Conservation (phyloP, 2,113 vertebrate species). For the Epinephelus cyanopodus region DNA sequence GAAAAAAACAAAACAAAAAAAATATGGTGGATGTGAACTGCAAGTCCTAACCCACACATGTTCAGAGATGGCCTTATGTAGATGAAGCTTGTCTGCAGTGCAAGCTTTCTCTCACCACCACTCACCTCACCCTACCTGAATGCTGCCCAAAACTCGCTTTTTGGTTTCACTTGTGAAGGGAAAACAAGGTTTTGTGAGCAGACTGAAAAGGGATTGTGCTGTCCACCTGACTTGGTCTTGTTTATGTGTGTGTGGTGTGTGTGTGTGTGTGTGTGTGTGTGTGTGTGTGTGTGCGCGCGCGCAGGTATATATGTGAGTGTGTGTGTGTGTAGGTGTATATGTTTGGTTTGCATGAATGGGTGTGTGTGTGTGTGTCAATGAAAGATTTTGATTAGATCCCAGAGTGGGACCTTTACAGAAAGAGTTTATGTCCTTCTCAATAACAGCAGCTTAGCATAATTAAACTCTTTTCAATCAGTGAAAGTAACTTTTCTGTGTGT, state of each 20-base stretch:
- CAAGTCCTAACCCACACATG: conserved; percentile 59
- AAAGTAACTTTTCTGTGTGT: conserved; percentile 46
- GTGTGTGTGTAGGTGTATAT: background rate
- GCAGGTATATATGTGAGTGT: background rate
- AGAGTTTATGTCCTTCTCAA: conserved; percentile 42
- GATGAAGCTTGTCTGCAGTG: conserved; percentile 69
- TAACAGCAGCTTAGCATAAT: conserved; percentile 56
- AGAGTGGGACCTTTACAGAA: conserved; percentile 35
- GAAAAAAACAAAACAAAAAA: conserved; percentile 1
- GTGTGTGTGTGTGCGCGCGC: conserved; percentile 4
- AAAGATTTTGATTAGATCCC: conserved; percentile 48
- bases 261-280: conserved; percentile 17
- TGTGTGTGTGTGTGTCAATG: conserved; percentile 23
- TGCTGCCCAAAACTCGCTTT: conserved; percentile 76
- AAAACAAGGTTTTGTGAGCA: conserved; percentile 59
- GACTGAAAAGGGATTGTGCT: conserved; percentile 80
- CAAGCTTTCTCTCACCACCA: conserved; percentile 71
- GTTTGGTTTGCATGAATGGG: background rate
- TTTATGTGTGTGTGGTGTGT: conserved; percentile 1
- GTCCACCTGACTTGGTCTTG: conserved; percentile 34
- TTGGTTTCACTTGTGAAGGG: conserved; percentile 70
- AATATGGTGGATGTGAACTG: conserved; percentile 49
- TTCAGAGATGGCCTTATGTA: conserved; percentile 83
- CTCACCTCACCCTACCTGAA: conserved; percentile 74
- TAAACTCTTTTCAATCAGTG: conserved; percentile 43